These are phyloP conservation scores for Solea solea DNA, from an alignment of 2,113 vertebrate genomes.

Conservation along the genomic window DNA sequence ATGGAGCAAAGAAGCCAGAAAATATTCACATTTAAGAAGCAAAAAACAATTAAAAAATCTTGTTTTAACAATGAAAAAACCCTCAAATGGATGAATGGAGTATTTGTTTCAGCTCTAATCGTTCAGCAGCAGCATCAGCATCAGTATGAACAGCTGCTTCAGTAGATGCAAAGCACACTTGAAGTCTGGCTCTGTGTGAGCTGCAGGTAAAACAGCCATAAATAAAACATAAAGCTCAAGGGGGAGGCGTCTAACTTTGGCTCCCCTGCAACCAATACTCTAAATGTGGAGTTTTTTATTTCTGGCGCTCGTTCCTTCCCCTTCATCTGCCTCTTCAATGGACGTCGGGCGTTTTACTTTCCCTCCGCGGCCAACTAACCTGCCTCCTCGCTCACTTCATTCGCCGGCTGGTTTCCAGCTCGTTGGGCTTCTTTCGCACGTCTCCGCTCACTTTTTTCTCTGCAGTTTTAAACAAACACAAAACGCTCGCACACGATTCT, in stretches of 20 bases:
- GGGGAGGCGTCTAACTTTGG: neutral
- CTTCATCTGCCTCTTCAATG: slow-evolving; percentile 35
- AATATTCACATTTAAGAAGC: too few relatives aligned
- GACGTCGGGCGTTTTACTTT: slow-evolving; percentile 12
- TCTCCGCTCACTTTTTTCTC: slow-evolving; percentile 23
- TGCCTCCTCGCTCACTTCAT: slow-evolving; percentile 33
- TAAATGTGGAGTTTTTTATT: neutral
- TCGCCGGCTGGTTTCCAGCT: slow-evolving; percentile 24
- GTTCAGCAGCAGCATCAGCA: too few relatives aligned
- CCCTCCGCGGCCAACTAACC: slow-evolving; percentile 36
- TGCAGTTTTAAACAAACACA: slow-evolving; percentile 2
- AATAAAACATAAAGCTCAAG: slow-evolving; percentile 5
- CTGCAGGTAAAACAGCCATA: slow-evolving; percentile 12
- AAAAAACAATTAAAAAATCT: too few relatives aligned
- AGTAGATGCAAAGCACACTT: neutral
- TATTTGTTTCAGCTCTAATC: too few relatives aligned
- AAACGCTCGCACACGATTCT: neutral
- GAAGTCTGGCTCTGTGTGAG: too few relatives aligned
- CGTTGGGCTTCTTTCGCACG: slow-evolving; percentile 23
- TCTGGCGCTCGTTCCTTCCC: slow-evolving; percentile 14
- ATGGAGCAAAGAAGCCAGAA: too few relatives aligned
- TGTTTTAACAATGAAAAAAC: too few relatives aligned
- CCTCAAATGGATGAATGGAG: too few relatives aligned
- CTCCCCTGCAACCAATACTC: slow-evolving; percentile 22
- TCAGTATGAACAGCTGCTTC: too few relatives aligned